Evolutionary conservation across 2,888 invertebrate species (phyloP).

Genomic region (Phaonia tiefii): DNA sequence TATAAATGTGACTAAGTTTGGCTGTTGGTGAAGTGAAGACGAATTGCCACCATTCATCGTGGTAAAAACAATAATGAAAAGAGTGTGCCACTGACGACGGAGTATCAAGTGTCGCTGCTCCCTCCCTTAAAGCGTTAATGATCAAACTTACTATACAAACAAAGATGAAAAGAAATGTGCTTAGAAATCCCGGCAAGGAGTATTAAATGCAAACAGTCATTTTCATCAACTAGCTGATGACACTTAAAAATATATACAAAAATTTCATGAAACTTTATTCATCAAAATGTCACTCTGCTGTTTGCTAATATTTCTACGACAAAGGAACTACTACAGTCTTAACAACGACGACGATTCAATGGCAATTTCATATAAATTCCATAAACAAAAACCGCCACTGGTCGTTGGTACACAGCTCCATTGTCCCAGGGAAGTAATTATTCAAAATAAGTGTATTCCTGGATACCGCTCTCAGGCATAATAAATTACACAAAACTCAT

Average conservation of each 20-base stretch:
- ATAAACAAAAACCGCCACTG: neutral
- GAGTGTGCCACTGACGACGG: slow-evolving; percentile 21
- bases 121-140: slow-evolving; percentile 9
- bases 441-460: slow-evolving; percentile 24
- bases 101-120: slow-evolving; percentile 27
- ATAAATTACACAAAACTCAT: slow-evolving; percentile 26
- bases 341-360: no score
- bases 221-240: slow-evolving; percentile 22
- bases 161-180: neutral
- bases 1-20: neutral
- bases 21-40: neutral
- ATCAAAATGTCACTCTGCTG: slow-evolving; percentile 16
- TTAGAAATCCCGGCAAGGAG: neutral
- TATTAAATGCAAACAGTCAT: slow-evolving; percentile 23
- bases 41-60: slow-evolving; percentile 13
- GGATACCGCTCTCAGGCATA: slow-evolving; percentile 25
- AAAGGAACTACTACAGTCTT: no score
- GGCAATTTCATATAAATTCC: neutral
- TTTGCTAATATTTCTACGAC: no score
- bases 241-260: slow-evolving; percentile 20
- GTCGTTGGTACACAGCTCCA: slow-evolving; percentile 8
- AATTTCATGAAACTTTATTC: slow-evolving; percentile 14
- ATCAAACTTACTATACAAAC: slow-evolving; percentile 3
- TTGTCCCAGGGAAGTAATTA: slow-evolving; percentile 24
- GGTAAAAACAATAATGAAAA: slow-evolving; percentile 17